phyloP scores from a whole-genome alignment of 2,113 vertebrate species.

The Micromys minutus region DNA sequence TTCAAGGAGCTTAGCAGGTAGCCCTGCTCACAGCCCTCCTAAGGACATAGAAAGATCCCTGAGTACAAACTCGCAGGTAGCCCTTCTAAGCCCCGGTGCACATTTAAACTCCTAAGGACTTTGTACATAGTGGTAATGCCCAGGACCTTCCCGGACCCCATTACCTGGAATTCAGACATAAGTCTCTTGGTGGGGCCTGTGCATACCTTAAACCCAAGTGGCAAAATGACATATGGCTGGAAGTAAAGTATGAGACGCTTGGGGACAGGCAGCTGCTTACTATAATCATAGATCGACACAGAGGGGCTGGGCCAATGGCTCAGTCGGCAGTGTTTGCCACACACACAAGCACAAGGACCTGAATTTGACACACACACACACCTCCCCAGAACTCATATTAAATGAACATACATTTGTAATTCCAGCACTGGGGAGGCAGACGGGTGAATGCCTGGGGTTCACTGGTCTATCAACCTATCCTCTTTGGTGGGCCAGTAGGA shows the following conservation, averaged over 20 bases:
- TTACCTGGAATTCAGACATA: rapidly evolving
- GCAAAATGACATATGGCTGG: neutral
- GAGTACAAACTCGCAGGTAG: neutral
- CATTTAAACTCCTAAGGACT: too few species aligned
- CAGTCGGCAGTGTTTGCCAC: neutral
- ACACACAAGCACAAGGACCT: neutral
- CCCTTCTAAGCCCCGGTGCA: neutral
- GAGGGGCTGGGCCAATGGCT: too few species aligned
- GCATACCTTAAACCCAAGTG: neutral
- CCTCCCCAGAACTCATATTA: neutral
- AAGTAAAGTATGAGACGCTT: neutral
- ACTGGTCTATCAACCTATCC: neutral
- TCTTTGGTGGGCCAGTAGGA: neutral
- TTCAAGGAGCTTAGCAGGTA: neutral
- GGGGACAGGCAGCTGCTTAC: neutral
- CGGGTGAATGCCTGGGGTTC: neutral
- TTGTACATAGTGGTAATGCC: neutral
- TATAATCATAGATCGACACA: neutral
- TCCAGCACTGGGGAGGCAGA: neutral
- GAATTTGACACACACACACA: too few species aligned
- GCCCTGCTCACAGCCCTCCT: rapidly evolving
- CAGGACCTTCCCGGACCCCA: neutral
- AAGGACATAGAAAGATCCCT: neutral
- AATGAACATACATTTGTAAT: neutral
- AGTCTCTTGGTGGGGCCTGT: neutral